Evolutionary conservation across 2,797 vertebrate genomes (phyloP).

Genomic region (Sitta carolinensis): DNA sequence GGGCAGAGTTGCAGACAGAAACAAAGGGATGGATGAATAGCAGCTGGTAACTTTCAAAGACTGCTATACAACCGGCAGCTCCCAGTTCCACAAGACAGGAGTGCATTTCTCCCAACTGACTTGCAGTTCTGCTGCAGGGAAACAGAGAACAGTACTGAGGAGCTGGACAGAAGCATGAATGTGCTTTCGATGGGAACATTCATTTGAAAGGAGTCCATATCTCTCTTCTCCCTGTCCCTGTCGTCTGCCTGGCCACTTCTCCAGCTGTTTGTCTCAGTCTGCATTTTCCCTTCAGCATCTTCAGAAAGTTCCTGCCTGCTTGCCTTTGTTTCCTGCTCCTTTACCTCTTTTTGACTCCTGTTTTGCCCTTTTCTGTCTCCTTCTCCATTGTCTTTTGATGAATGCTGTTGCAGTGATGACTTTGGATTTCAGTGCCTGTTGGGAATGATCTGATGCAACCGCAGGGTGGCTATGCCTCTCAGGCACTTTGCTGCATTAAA

Average conservation of each 20-base stretch:
- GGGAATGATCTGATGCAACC: constrained; percentile 31
- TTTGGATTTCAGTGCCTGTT: constrained; percentile 10
- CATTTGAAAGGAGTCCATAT: neutral
- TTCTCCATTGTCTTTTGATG: constrained; percentile 15
- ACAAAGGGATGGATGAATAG: constrained; percentile 25
- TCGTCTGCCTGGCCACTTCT: neutral
- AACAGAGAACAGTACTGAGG: neutral
- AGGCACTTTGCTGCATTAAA: constrained; percentile 2
- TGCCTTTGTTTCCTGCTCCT: neutral
- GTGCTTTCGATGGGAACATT: neutral
- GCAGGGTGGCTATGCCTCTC: neutral
- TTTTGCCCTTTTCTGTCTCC: constrained; percentile 12
- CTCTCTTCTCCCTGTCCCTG: neutral
- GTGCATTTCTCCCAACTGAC: neutral
- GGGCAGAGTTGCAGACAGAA: neutral
- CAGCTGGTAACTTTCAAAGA: constrained; percentile 14
- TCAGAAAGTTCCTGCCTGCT: neutral
- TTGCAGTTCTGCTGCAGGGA: neutral
- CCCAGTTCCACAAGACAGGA: neutral
- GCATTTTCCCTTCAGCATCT: neutral
- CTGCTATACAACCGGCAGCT: neutral
- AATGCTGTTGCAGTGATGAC: constrained; percentile 30
- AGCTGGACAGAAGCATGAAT: neutral
- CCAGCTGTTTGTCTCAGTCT: neutral
- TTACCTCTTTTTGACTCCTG: neutral